Conservation (phyloP, 1,140 invertebrate species). For the Hyles vespertilio region DNA sequence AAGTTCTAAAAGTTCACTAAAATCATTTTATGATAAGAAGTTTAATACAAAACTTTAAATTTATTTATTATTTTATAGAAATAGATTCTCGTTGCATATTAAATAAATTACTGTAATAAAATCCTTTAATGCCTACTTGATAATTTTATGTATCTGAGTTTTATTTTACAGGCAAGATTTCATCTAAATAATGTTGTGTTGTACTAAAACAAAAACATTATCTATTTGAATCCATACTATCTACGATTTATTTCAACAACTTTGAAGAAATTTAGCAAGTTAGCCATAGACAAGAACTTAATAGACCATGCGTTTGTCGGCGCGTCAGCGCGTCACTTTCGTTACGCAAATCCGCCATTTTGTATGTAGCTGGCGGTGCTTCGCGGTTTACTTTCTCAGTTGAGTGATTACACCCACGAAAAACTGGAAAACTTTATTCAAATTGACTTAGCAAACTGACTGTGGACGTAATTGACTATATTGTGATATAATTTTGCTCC, state of each 20-base stretch:
- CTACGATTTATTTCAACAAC: background rate
- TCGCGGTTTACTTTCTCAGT: conserved; percentile 64
- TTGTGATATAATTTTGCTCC: conserved; percentile 52
- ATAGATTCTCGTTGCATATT: no score
- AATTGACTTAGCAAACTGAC: conserved; percentile 45
- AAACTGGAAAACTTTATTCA: conserved; percentile 60
- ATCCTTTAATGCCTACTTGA: no score
- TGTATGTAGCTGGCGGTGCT: conserved; percentile 74
- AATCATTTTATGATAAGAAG: no score
- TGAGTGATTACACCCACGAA: conserved; percentile 63
- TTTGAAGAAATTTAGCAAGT: background rate
- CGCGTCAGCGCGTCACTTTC: conserved; percentile 74
- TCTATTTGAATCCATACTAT: no score
- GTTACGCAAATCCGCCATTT: conserved; percentile 74
- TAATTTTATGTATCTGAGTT: no score
- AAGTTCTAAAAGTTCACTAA: no score
- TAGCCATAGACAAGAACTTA: conserved; percentile 29
- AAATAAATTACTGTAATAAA: no score
- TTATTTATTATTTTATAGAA: no score
- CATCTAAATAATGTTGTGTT: no score
- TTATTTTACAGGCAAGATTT: no score
- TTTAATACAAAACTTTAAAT: no score
- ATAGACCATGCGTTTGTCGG: conserved; percentile 49
- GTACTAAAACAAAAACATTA: no score
- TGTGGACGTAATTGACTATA: conserved; percentile 46